A percentile compares a stretch with the other conserved stretches of the same genome.
phyloP scores from a whole-genome alignment of 1,140 invertebrate species.

The Musca domestica region DNA sequence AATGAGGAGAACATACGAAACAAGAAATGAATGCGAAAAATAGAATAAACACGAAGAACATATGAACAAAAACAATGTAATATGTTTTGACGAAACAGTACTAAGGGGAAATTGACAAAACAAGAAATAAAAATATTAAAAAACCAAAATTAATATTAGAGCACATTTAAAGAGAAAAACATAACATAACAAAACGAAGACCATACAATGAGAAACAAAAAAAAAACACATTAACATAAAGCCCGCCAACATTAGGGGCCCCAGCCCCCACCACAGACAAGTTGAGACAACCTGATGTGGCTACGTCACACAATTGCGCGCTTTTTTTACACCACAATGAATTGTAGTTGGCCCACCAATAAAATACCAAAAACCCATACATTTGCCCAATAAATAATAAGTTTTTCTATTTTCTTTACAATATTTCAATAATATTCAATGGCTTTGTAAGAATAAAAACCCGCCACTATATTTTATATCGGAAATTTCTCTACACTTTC shows the following conservation, averaged over 20 bases:
- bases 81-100: conserved; percentile 21
- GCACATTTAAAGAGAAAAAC: not conserved
- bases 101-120: not conserved
- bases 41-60: conserved; percentile 23
- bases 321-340: conserved; percentile 36
- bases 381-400: too few species aligned
- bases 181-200: not conserved
- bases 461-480: conserved; percentile 6
- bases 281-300: conserved; percentile 23
- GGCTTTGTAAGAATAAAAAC: not conserved
- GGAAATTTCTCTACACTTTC: conserved; percentile 21
- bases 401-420: too few species aligned
- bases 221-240: not conserved
- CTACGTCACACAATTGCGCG: conserved; percentile 53
- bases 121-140: not conserved
- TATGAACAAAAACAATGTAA: conserved; percentile 1
- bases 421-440: too few species aligned
- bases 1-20: not conserved
- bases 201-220: not conserved
- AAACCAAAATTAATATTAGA: not conserved
- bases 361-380: too few species aligned
- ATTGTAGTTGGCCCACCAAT: too few species aligned
- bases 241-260: too few species aligned
- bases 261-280: conserved; percentile 22
- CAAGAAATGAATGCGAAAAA: conserved; percentile 12